Evolutionary conservation across 2,888 invertebrate species (phyloP), one percentile per base, ranked within the genome.

Genomic region (Bimastos eiseni): DNA sequence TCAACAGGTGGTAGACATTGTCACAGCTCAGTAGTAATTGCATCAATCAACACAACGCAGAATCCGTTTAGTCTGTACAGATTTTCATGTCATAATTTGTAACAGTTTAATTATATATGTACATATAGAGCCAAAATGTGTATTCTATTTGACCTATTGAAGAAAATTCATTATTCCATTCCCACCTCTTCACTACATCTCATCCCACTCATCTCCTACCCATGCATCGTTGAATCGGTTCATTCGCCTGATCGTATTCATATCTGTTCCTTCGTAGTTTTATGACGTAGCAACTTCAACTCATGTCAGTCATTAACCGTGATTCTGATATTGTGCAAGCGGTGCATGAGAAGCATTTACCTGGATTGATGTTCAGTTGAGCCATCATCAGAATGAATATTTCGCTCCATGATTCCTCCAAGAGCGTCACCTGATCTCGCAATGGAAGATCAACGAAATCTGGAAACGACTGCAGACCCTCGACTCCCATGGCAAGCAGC

Each of bases 401-500:
- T 94, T 98, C 97, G 93, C 97, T 97, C 98, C 98, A 98, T 44
- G 97, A 97, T 93, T 96, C 97, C 93, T 97, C 97, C 90, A 98
- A 95, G 83, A 98, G 96, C 90, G 96, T 96, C 0, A 96, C 96
- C 94, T 97, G 97, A 93, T 97, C 97, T 89, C 96, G 95, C 92
- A 96, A 96, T 0, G 96, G 96, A 90, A 97, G 95, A 96, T 97
- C 97, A 33, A 96, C 95, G 94, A 97, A 97, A 0, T 97, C 96
- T 0, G 97, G 96, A 90, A 97, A 96, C 89, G 96, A 97, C 92
- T 97, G 96, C 0, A 97, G 96, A 97, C 98, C 98, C 94, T 97
- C 97, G 1, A 98, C 96, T 0, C 97, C 96, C 70, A 97, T 95
- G 93, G 97, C 97, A 37, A 98, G 95, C 49, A 98, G 95, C 93